phyloP scores from a whole-genome alignment of 2,113 vertebrate species.

The Poeciliopsis turrubarensis region DNA sequence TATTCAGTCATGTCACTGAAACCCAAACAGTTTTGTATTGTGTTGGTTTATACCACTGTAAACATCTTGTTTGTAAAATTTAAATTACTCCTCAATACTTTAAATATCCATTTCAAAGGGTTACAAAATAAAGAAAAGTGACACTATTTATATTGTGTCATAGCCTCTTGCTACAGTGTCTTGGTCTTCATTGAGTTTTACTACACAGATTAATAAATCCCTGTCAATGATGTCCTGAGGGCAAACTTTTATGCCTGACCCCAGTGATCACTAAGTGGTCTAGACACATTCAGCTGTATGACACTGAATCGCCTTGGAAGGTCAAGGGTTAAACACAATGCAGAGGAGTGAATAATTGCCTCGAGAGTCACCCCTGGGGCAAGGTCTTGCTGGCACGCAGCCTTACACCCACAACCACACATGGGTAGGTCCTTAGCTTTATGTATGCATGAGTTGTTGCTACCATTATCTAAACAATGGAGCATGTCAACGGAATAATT shows the following conservation, averaged over 20 bases:
- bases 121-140: conserved; percentile 3
- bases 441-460: conserved; percentile 68
- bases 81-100: not conserved
- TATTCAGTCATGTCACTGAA: conserved; percentile 22
- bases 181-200: conserved; percentile 1
- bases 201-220: conserved; percentile 28
- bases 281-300: conserved; percentile 68
- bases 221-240: conserved; percentile 48
- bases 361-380: conserved; percentile 60
- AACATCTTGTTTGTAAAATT: conserved; percentile 7
- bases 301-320: conserved; percentile 55
- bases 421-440: conserved; percentile 49
- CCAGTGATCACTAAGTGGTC: conserved; percentile 58
- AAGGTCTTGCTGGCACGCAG: conserved; percentile 36
- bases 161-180: not conserved
- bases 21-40: not conserved
- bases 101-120: not conserved
- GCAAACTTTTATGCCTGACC: conserved; percentile 23
- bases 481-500: conserved; percentile 54
- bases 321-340: conserved; percentile 76
- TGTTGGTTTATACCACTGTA: not conserved
- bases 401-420: conserved; percentile 16
- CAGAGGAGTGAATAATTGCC: conserved; percentile 65
- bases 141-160: not conserved
- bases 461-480: conserved; percentile 63